These are phyloP conservation scores for Charanyca ferruginea DNA, from an alignment of 2,888 invertebrate genomes.

Conservation along the genomic window DNA sequence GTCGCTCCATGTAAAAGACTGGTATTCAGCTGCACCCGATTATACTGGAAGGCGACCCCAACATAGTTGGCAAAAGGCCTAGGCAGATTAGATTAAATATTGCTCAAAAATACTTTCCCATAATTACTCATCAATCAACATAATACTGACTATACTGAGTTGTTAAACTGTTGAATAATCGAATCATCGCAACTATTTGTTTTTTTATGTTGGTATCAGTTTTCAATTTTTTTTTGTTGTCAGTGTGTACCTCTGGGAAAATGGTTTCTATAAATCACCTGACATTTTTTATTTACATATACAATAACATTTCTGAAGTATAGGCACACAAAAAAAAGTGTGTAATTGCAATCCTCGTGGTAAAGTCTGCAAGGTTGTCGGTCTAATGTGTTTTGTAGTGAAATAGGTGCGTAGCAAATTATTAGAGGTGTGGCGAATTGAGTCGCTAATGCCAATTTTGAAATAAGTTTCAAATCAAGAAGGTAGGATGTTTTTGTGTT, in stretches of 20 bases:
- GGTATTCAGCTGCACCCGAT: too few relatives aligned
- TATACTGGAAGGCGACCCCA: too few relatives aligned
- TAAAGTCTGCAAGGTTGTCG: constrained; percentile 66
- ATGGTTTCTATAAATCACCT: constrained; percentile 34
- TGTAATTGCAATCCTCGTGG: constrained; percentile 80
- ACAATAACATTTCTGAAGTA: constrained; percentile 6
- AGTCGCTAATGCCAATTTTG: constrained; percentile 48
- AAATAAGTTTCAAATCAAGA: not conserved
- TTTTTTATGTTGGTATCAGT: not conserved
- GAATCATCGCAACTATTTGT: not conserved
- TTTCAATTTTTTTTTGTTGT: not conserved
- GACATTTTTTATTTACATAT: constrained; percentile 30
- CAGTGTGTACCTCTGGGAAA: not conserved
- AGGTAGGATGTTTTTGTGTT: not conserved
- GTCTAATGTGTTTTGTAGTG: constrained; percentile 34
- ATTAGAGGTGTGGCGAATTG: constrained; percentile 41
- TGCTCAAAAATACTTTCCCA: too few relatives aligned
- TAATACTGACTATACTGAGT: not conserved
- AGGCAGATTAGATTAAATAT: too few relatives aligned
- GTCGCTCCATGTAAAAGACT: too few relatives aligned
- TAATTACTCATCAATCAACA: not conserved
- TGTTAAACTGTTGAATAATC: not conserved
- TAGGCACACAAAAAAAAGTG: constrained; percentile 54
- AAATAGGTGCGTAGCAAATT: constrained; percentile 52
- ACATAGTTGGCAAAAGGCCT: too few relatives aligned